Evolutionary conservation across 2,888 invertebrate genomes (phyloP).

Genomic region (Chorisops tibialis): DNA sequence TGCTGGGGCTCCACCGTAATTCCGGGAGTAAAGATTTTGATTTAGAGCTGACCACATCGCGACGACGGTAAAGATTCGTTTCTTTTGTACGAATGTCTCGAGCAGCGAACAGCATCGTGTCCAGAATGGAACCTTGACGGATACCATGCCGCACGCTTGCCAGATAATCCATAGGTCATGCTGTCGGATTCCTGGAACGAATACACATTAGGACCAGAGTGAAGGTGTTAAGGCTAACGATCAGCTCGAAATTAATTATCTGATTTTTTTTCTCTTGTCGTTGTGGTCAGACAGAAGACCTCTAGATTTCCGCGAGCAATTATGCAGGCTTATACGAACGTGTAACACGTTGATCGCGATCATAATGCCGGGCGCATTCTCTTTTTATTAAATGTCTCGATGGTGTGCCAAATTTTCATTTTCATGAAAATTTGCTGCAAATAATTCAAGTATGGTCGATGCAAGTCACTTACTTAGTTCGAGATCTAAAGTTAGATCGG

Average conservation of each 20-base stretch:
- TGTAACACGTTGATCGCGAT: no score
- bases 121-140: constrained; percentile 3
- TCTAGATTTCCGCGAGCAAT: no score
- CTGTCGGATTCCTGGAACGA: constrained; percentile 10
- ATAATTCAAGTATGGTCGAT: constrained; percentile 21
- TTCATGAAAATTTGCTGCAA: constrained; percentile 21
- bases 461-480: constrained; percentile 17
- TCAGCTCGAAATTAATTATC: no score
- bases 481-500: constrained; percentile 14
- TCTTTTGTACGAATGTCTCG: neutral
- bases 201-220: constrained; percentile 3
- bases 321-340: no score
- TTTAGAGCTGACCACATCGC: constrained; percentile 20
- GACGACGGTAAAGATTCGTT: neutral
- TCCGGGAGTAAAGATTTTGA: constrained; percentile 16
- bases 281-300: no score
- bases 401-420: constrained; percentile 22
- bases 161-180: neutral
- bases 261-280: no score
- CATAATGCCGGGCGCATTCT: neutral
- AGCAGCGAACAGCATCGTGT: neutral
- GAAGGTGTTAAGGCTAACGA: neutral
- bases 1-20: constrained; percentile 11
- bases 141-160: neutral
- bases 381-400: constrained; percentile 9